Evolutionary conservation across 2,113 vertebrate species (phyloP), one percentile per base, ranked within the genome.

Genomic region (Mus pahari): DNA sequence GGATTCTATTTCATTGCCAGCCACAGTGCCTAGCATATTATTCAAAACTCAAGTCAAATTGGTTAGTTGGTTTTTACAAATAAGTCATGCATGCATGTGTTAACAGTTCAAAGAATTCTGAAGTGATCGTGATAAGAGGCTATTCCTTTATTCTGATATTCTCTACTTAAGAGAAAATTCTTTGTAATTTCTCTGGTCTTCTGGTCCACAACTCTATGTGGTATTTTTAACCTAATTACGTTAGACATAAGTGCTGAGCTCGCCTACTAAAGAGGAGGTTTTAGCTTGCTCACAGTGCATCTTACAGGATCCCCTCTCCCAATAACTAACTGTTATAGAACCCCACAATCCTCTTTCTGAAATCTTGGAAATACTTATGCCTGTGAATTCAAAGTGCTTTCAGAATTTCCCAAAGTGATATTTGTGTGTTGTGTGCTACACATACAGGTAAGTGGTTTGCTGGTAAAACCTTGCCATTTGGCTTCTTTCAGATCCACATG

Each of bases 361-460:
- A 89, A 73, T 91, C 22, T 50, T 62, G 33, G 50, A 75, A 91
- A 7, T 39, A 88, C 2, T 0, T 28, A 66, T 75, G n/a, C 45
- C 48, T 87, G 78, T 71, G 42, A 95, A 94, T 88, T 90, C 14
- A 86, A 28, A 26, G 77, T 55, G 17, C 82, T 91, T 79, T 78
- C 39, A 90, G 31, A 94, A 66, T 64, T 74, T 48, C 60, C 26
- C 91, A 64, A 88, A 11, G 14, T 75, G 48, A 89, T 45, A 64
- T 36, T 60, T 36, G 55, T 77, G 39, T 50, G 62, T 64, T 5
- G n/a, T 82, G 24, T 11, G 42, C 11, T 78, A 3, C 3, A 92
- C 82, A 60, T 0, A 17, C n/a, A 42, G 55, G 22, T 26, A 42
- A 28, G 58, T 19, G 58, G 55, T 31, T 42, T 83, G 24, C 26